Base-by-base conservation (phyloP, 2,797 vertebrate genomes). In the Diplodus puntazzo region DNA sequence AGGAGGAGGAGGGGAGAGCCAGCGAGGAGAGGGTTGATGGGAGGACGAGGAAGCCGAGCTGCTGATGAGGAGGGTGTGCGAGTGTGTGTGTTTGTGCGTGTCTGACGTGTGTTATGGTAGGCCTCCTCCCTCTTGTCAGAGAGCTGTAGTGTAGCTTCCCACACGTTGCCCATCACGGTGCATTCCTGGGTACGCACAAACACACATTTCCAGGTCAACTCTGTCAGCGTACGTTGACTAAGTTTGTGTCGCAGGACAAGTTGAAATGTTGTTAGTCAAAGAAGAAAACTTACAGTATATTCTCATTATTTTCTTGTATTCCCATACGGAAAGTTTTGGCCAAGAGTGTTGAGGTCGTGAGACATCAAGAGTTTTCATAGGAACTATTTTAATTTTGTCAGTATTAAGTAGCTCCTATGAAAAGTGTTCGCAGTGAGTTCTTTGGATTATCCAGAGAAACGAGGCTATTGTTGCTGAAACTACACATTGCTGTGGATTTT, bases 21-120 rank as follows among this genome's bases (percentile, higher is more conserved):
- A 93, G 21, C 2, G 25, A 69, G 84, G 75, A 76, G 83, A 75
- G 82, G 80, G 73, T 14, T 83, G 86, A 88, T 79, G 80, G 82
- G 83, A 82, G 78, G 95, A 94, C 93, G 95, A 94, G 95, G 81
- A 77, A 79, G 69, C 82, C 79, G 79, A 85, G 77, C 86, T 53
- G 76, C 68, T 81, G 82, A 82, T 46, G 82, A 75, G 58, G 58
- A 58, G 63, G 23, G 64, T 52, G 39, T 69, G 74, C 42, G 86
- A 45, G 65, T 23, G 72, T 49, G 72, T 49, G 76, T 59, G 75
- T 72, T 54, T 77, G 48, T 71, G 71, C 71, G 65, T 73, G 60
- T 70, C n/a, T 88, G 78, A 79, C 23, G 30, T 78, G 64, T 67
- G 69, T 79, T 75, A 50, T 45, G 53, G 42, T 46, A 23, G 86